Evolutionary conservation across 2,888 invertebrate genomes (phyloP).

Genomic region (Plebejus anna): DNA sequence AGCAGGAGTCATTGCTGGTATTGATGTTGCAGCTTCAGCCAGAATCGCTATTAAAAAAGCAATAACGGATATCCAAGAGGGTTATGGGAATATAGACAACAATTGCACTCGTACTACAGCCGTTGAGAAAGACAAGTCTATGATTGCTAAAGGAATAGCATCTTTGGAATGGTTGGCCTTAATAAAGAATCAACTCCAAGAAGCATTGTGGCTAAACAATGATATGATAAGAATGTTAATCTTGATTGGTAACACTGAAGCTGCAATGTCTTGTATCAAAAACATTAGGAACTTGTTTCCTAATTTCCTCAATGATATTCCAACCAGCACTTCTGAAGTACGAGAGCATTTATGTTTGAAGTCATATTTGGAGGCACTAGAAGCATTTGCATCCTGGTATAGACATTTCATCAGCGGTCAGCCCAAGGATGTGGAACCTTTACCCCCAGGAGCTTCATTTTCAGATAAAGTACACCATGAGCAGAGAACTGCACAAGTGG

Average conservation of each 20-base stretch:
- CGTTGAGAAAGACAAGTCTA: slow-evolving; percentile 69
- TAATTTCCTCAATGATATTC: slow-evolving; percentile 59
- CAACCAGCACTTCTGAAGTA: slow-evolving; percentile 70
- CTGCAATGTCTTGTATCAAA: slow-evolving; percentile 86
- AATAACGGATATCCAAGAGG: slow-evolving; percentile 66
- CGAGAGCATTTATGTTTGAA: slow-evolving; percentile 93
- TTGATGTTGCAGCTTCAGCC: slow-evolving; percentile 92
- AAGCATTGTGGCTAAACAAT: slow-evolving; percentile 93
- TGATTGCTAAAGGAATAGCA: slow-evolving; percentile 64
- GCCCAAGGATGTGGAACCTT: slow-evolving; percentile 84
- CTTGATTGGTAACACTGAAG: slow-evolving; percentile 89
- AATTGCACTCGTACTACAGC: slow-evolving; percentile 84
- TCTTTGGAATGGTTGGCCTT: slow-evolving; percentile 93
- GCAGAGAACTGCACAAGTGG: slow-evolving; percentile 88
- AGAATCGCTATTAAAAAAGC: slow-evolving; percentile 90
- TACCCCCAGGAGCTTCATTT: slow-evolving; percentile 83
- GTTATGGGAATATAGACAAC: slow-evolving; percentile 72
- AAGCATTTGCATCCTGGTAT: slow-evolving; percentile 94
- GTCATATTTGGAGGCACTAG: slow-evolving; percentile 91
- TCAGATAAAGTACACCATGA: slow-evolving; percentile 94
- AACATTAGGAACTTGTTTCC: slow-evolving; percentile 63
- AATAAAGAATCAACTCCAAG: slow-evolving; percentile 87
- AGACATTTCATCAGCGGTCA: slow-evolving; percentile 88
- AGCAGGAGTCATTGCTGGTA: slow-evolving; percentile 85
- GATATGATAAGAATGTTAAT: slow-evolving; percentile 92